phyloP scores from a whole-genome alignment of 2,888 invertebrate genomes.

The Papilio protenor region DNA sequence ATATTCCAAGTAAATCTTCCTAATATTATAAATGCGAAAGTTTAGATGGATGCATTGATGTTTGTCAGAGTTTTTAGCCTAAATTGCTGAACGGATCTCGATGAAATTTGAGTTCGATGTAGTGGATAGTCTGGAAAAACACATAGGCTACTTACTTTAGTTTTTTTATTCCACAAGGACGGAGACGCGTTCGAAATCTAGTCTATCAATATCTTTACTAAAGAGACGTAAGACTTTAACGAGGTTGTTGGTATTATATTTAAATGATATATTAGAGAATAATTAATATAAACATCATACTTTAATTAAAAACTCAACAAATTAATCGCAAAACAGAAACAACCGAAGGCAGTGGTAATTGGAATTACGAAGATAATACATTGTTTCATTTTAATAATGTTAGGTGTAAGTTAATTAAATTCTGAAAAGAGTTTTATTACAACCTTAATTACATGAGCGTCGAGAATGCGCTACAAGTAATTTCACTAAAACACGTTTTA shows the following conservation, averaged over 20 bases:
- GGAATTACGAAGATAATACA: conserved; percentile 40
- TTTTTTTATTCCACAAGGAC: too few relatives aligned
- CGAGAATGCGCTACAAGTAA: conserved; percentile 45
- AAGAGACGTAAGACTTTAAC: not conserved
- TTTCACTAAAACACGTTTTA: conserved; percentile 45
- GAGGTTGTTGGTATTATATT: not conserved
- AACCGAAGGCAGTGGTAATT: conserved; percentile 36
- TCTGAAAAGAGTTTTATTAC: conserved; percentile 43
- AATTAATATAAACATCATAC: conserved; percentile 21
- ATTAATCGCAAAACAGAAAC: conserved; percentile 22
- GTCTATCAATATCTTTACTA: not conserved
- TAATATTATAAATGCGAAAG: too few relatives aligned
- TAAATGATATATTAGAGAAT: not conserved
- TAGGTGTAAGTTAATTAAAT: conserved; percentile 43
- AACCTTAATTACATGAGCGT: conserved; percentile 40
- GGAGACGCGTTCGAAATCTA: too few relatives aligned
- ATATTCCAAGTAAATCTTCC: not conserved
- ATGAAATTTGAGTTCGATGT: too few relatives aligned
- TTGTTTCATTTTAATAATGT: conserved; percentile 42
- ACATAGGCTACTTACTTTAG: too few relatives aligned
- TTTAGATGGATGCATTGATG: too few relatives aligned
- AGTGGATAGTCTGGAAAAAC: too few relatives aligned
- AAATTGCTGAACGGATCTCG: too few relatives aligned
- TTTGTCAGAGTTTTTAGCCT: too few relatives aligned
- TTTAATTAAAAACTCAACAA: conserved; percentile 29